These are phyloP conservation scores for Natator depressus DNA, from an alignment of 2,113 vertebrate genomes.

Conservation along the genomic window DNA sequence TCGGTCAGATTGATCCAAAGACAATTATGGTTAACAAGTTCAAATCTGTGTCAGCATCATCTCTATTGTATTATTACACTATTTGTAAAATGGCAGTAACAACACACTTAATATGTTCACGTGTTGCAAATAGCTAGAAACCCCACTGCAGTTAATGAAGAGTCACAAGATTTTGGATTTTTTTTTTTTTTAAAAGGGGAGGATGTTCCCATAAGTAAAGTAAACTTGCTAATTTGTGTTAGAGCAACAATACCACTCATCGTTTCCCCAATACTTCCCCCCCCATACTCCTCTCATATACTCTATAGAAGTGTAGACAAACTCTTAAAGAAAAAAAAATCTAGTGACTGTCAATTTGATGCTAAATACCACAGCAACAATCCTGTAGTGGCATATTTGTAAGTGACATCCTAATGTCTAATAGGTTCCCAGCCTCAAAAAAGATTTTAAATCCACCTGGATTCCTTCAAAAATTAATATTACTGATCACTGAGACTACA, in stretches of 20 bases:
- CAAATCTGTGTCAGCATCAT: accelerated
- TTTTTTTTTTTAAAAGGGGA: background rate
- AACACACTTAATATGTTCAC: background rate
- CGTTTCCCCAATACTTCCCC: background rate
- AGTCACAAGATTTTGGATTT: background rate
- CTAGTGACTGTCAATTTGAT: background rate
- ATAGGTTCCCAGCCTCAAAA: background rate
- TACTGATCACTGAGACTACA: background rate
- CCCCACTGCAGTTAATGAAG: background rate
- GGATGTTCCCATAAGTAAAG: background rate
- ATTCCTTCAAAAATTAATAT: background rate
- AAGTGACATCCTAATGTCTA: background rate
- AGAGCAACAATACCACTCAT: background rate
- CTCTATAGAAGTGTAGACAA: background rate
- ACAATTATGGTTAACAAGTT: background rate
- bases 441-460: background rate
- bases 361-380: background rate
- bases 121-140: background rate
- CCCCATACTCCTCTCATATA: no score
- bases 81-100: background rate
- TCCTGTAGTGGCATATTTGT: background rate
- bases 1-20: background rate
- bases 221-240: background rate
- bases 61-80: accelerated
- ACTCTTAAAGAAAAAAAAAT: background rate